Evolutionary conservation across 2,888 invertebrate species (phyloP).

Genomic region (Watsonalla cultraria): DNA sequence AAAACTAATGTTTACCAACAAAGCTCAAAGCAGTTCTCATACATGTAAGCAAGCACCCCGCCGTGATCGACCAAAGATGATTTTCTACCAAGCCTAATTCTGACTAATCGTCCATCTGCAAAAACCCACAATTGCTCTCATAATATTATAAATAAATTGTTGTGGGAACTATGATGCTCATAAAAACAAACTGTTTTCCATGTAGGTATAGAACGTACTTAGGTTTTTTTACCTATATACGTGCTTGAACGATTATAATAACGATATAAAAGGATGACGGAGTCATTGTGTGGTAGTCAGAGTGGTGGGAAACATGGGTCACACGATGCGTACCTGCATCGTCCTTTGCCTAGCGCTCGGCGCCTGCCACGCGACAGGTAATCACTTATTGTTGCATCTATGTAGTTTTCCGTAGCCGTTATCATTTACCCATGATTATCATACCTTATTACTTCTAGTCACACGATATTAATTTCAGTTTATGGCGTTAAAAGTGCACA

Average conservation of each 20-base stretch:
- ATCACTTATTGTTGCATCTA: conserved; percentile 12
- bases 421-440: background rate
- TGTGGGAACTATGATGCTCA: conserved; percentile 17
- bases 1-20: background rate
- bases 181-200: conserved; percentile 42
- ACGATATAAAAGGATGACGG: conserved; percentile 62
- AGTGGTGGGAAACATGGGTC: conserved; percentile 43
- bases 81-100: conserved; percentile 21
- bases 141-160: conserved; percentile 7
- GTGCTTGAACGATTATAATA: conserved; percentile 43
- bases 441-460: too few species aligned
- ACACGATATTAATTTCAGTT: too few species aligned
- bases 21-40: background rate
- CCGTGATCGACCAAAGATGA: conserved; percentile 11
- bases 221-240: conserved; percentile 44
- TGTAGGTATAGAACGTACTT: conserved; percentile 32
- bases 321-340: conserved; percentile 36
- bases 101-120: conserved; percentile 25
- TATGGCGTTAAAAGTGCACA: background rate
- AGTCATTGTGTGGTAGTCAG: conserved; percentile 34
- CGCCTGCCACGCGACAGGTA: conserved; percentile 40
- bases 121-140: conserved; percentile 13
- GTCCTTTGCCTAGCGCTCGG: conserved; percentile 33
- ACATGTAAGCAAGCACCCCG: background rate
- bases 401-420: background rate